These are phyloP conservation scores for Antheraea mylitta DNA, from an alignment of 1,140 invertebrate genomes.

Conservation along the genomic window DNA sequence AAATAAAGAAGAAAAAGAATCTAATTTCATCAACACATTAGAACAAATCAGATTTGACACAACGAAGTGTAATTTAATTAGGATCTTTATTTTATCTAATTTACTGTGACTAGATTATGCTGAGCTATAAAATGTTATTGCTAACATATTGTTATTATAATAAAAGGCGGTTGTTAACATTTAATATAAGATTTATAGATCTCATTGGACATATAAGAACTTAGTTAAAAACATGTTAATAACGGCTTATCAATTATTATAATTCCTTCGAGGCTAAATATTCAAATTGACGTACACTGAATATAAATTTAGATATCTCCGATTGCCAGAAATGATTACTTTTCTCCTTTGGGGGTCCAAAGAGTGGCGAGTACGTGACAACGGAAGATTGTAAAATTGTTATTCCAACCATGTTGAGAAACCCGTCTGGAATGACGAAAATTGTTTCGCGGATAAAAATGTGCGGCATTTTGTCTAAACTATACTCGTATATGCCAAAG, in stretches of 20 bases:
- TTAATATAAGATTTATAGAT: no score
- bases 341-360: constrained; percentile 38
- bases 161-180: no score
- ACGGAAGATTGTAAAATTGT: constrained; percentile 67
- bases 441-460: constrained; percentile 62
- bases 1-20: no score
- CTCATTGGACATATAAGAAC: no score
- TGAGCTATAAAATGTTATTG: no score
- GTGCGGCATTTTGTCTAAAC: constrained; percentile 21
- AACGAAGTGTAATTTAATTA: no score
- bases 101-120: no score
- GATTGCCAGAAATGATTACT: constrained; percentile 56
- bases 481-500: neutral
- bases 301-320: constrained; percentile 47
- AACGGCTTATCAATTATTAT: constrained; percentile 17
- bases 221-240: constrained; percentile 3
- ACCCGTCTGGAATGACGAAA: constrained; percentile 60
- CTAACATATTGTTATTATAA: no score
- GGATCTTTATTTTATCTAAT: no score
- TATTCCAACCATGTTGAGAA: constrained; percentile 64
- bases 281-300: constrained; percentile 42
- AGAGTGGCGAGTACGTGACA: constrained; percentile 59
- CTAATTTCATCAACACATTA: no score
- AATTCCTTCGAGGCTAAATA: constrained; percentile 37
- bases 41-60: no score